Conservation (phyloP, 1,140 invertebrate genomes). For the Latrodectus geometricus region DNA sequence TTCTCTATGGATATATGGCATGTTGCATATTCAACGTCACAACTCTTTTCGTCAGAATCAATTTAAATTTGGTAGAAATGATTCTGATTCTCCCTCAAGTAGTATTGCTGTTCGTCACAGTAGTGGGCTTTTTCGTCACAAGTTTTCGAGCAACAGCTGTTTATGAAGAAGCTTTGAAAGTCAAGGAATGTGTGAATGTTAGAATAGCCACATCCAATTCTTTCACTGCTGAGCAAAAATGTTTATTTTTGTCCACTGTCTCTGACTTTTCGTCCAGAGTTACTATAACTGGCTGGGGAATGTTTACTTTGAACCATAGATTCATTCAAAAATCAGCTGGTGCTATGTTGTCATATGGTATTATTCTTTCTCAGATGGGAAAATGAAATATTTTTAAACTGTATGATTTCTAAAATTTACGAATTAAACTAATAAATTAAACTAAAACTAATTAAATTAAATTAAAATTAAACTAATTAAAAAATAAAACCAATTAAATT, state of each 20-base stretch:
- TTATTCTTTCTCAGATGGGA: constrained; percentile 11
- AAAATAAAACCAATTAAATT: too few relatives aligned
- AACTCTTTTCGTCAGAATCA: constrained; percentile 13
- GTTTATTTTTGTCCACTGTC: background rate
- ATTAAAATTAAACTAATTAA: too few relatives aligned
- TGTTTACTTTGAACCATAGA: constrained; percentile 20
- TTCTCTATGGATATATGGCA: constrained; percentile 11
- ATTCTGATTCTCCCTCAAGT: background rate
- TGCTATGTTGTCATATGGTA: constrained; percentile 14
- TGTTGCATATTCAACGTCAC: constrained; percentile 14
- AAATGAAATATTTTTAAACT: background rate
- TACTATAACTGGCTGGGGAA: constrained; percentile 10
- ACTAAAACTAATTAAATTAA: too few relatives aligned
- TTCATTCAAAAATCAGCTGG: constrained; percentile 34
- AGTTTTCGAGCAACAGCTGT: constrained; percentile 23
- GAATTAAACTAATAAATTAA: too few relatives aligned
- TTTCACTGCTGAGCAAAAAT: background rate
- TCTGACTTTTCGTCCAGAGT: constrained; percentile 9
- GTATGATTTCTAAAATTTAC: too few relatives aligned
- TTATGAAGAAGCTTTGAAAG: background rate
- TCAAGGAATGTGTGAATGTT: constrained; percentile 6
- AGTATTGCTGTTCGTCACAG: background rate
- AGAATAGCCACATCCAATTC: background rate
- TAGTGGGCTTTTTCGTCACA: constrained; percentile 9
- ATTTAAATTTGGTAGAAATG: background rate